Base-by-base conservation (phyloP, 2,113 vertebrate genomes). In the Vanacampus margaritifer region DNA sequence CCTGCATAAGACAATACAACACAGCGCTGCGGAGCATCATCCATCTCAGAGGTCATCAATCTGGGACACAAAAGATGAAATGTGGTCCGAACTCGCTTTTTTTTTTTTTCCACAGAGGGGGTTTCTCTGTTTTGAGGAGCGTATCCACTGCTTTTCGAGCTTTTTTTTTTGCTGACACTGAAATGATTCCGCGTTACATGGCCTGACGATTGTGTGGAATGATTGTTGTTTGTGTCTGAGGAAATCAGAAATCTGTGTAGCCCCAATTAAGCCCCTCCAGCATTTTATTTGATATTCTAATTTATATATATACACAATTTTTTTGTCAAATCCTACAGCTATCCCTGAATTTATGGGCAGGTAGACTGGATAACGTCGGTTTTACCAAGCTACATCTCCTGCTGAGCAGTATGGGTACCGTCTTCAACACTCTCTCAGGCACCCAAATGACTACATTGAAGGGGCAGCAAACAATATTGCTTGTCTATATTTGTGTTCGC, bases 41-140 rank as follows among this genome's bases (percentile, higher is more conserved):
- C 90, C 89, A 91, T 93, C 91, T 93, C 85, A 60, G 43, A 72
- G 80, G 65, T 83, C 88, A 91, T 93, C 89, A 86, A 91, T 92
- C 90, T 89, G 71, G 79, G 59, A 75, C 83, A 92, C 91, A 92
- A 93, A 91, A 90, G 89, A 91, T 88, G 86, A 90, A 91, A 90
- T 85, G 85, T 87, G 64, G 79, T 83, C 76, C 72, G 26, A 74
- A 70, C 77, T 82, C 61, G 67, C 66, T 73, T 86, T 21, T 61
- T n/a, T 23, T 28, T 58, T 41, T 61, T 41, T 78, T 75, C 71
- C 82, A 69, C 79, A n/a, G 26, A 24, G 74, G 51, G 53, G 68
- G 68, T 78, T 68, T 88, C 75, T 84, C 71, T 86, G 71, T 82
- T 71, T 75, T 78, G 39, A 74, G 63, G 57, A 76, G 65, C 75